Percentiles rank a stretch among this genome's conserved stretches.
These are phyloP conservation scores for Amblyornis subalaris DNA, from an alignment of 2,113 vertebrate species.

Conservation along the genomic window DNA sequence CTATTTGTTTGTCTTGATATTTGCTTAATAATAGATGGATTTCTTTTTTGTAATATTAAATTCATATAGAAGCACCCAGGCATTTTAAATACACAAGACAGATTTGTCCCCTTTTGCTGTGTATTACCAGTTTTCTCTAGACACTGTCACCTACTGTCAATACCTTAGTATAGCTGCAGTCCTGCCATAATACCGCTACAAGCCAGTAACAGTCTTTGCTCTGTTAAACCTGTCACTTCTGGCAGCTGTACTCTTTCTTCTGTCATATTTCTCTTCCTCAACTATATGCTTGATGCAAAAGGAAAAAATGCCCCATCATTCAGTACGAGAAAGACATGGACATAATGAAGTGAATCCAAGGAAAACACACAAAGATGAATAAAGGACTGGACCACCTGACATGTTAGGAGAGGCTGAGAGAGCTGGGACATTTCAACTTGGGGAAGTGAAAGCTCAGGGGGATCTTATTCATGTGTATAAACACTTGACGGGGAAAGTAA, in stretches of 20 bases:
- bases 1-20: not conserved
- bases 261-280: not conserved
- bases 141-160: not conserved
- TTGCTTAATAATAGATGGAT: not conserved
- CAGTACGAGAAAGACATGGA: not conserved
- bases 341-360: not conserved
- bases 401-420: not conserved
- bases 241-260: not conserved
- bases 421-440: not conserved
- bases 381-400: not conserved
- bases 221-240: not conserved
- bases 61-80: not conserved
- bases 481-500: not conserved
- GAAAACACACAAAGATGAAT: not conserved
- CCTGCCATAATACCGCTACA: not conserved
- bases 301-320: not conserved
- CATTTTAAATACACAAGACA: not conserved
- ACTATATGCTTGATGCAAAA: not conserved
- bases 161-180: not conserved
- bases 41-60: not conserved
- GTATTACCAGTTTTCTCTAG: not conserved
- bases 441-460: not conserved
- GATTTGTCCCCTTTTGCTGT: not conserved
- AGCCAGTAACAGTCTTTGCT: not conserved
- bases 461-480: not conserved